Evolutionary conservation across 2,888 invertebrate species (phyloP), one percentile per base, ranked within the genome.

Genomic region (Tholera decimalis): DNA sequence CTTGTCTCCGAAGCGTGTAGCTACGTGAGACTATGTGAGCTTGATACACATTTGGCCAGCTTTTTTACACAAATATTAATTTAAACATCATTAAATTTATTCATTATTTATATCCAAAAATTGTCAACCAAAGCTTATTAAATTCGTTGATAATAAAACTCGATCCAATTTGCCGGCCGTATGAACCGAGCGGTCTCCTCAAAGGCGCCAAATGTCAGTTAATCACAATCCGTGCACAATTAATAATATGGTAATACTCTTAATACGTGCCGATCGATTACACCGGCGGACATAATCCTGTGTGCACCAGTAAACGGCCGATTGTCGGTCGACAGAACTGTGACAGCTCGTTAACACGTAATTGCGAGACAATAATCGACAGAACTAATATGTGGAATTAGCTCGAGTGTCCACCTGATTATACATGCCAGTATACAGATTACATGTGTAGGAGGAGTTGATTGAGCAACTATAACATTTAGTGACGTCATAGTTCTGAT

Each of bases 331-430:
- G 67, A 74, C 57, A 60, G 69, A 70, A 50, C 50, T 49, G 61
- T 69, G 71, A 80, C 78, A 79, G 77, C 79, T 81, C 77, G 74
- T 83, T 81, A 82, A 59, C 82, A 75, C 67, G 67, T 79, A 77
- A 83, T 82, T 79, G 73, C 54, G 60, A 74, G 60, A 67, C 76
- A 81, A 79, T 80, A 76, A 80, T 83, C 68, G 79, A 78, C 83
- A 67, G 66, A 64, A 64, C 72, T 81, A 80, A 82, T 80, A 70
- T 69, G 49, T 60, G 53, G 75, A 65, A 83, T 78, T 80, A 78
- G 75, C 60, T 68, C 28, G 15, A 66, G 47, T 69, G 43, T 61
- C 44, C 44, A 64, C 62, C 66, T 81, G 75, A 78, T 78, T 72
- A 65, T 72, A 49, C 59, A 67, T 47, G 58, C 28, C 46, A 51